Base-by-base conservation (phyloP, 2,888 invertebrate genomes). In the Agelastica alni region DNA sequence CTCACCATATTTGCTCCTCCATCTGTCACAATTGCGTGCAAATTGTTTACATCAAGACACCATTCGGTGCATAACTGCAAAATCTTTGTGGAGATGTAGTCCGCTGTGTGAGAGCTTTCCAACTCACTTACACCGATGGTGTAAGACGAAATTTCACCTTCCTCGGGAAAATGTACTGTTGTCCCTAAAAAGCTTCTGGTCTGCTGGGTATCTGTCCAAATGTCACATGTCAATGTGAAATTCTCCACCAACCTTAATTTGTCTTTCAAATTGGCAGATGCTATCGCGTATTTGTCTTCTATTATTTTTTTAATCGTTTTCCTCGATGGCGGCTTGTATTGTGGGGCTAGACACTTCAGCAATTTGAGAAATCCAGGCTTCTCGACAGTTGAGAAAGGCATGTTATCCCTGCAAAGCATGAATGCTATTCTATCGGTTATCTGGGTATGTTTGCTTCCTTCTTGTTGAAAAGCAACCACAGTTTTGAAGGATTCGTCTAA, bases 341-440 rank as follows among this genome's bases (percentile, higher is more conserved):
- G 46, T 13, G 58, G 56, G 6, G 17, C 51, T 36, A 32, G 17
- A 22, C 10, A 42, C 46, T 54, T 52, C 45, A 62, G 22, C 9
- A 64, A 32, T 49, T 56, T 26, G 9, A 30, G 10, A 44, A 65
- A 65, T n/a, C 60, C 62, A n/a, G n/a, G n/a, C n/a, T n/a, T n/a
- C n/a, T n/a, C n/a, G n/a, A 54, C 51, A 4, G 53, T 48, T 9
- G 10, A 34, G 17, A 63, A 58, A 13, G 63, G 59, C 28, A 52
- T 22, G 31, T 59, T 59, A 30, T 63, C 60, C 31, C 58, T 58
- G 3, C 22, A 44, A 18, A 64, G 59, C 44, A 63, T 51, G 26
- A 56, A 57, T 3, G 54, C 28, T 18, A 58, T 52, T 12, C 51
- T 61, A 39, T 62, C 52, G 3, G 57, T 60, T 13, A 63, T 51